Evolutionary conservation across 2,888 invertebrate species (phyloP).

Genomic region (Amorpha juglandis): DNA sequence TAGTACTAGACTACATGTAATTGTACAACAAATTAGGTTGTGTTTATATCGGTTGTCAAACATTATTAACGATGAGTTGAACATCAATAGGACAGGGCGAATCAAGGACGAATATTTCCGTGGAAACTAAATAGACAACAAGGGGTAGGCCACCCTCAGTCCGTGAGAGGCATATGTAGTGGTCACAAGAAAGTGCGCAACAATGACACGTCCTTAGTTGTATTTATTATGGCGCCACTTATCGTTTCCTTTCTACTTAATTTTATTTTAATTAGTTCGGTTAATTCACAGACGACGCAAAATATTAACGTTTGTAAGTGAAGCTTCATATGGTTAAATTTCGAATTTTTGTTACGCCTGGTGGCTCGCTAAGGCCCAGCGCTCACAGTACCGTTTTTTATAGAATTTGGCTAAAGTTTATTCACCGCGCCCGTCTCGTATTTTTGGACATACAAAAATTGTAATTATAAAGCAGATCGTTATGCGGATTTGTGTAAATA

Average conservation of each 20-base stretch:
- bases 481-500: slow-evolving; percentile 1
- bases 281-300: slow-evolving; percentile 86
- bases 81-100: slow-evolving; percentile 63
- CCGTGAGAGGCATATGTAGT: slow-evolving; percentile 32
- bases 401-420: slow-evolving; percentile 25
- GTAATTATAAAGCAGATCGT: background rate
- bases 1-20: background rate
- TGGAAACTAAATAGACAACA: slow-evolving; percentile 70
- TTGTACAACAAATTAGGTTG: background rate
- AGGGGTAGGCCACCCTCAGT: slow-evolving; percentile 42
- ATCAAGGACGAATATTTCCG: slow-evolving; percentile 73
- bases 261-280: slow-evolving; percentile 46
- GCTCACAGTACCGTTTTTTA: slow-evolving; percentile 27
- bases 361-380: slow-evolving; percentile 28
- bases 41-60: slow-evolving; percentile 33
- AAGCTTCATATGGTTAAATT: slow-evolving; percentile 5
- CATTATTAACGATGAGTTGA: slow-evolving; percentile 51
- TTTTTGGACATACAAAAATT: slow-evolving; percentile 13
- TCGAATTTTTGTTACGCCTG: slow-evolving; percentile 25
- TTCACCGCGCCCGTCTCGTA: slow-evolving; percentile 26
- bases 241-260: slow-evolving; percentile 46
- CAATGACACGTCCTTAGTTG: slow-evolving; percentile 28
- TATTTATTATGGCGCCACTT: slow-evolving; percentile 41
- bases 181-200: slow-evolving; percentile 26
- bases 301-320: slow-evolving; percentile 90